Percentiles rank a stretch among this genome's conserved stretches.
These are phyloP conservation scores for Paraescarpia echinospica DNA, from an alignment of 1,140 invertebrate species.

Conservation along the genomic window DNA sequence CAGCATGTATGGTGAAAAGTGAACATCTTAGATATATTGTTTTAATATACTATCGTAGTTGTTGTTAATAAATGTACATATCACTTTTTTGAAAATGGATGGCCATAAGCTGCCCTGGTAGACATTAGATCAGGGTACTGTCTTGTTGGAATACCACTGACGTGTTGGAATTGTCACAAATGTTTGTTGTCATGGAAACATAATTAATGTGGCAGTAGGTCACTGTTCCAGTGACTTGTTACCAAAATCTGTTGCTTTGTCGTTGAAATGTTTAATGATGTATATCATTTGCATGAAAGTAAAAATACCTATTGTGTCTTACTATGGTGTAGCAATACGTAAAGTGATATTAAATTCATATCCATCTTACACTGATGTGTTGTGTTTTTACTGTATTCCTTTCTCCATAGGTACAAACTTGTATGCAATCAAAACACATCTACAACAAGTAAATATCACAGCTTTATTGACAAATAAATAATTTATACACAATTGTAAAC, in stretches of 20 bases:
- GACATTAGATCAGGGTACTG: not conserved
- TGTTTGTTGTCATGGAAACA: not conserved
- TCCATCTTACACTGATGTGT: not conserved
- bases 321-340: not conserved
- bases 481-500: not conserved
- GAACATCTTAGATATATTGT: not conserved
- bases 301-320: not conserved
- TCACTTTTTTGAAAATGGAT: not conserved
- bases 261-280: not conserved
- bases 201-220: not conserved
- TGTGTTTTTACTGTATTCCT: not conserved
- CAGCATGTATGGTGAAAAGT: not conserved
- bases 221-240: not conserved
- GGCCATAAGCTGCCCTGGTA: not conserved
- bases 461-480: not conserved
- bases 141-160: not conserved
- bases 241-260: not conserved
- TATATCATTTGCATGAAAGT: not conserved
- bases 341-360: slow-evolving; percentile 1
- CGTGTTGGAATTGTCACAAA: not conserved
- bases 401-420: not conserved
- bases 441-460: not conserved
- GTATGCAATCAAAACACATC: not conserved
- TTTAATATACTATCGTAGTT: slow-evolving; percentile 6
- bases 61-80: slow-evolving; percentile 6